Evolutionary conservation across 2,888 invertebrate genomes (phyloP).

Genomic region (Drosophila dives): DNA sequence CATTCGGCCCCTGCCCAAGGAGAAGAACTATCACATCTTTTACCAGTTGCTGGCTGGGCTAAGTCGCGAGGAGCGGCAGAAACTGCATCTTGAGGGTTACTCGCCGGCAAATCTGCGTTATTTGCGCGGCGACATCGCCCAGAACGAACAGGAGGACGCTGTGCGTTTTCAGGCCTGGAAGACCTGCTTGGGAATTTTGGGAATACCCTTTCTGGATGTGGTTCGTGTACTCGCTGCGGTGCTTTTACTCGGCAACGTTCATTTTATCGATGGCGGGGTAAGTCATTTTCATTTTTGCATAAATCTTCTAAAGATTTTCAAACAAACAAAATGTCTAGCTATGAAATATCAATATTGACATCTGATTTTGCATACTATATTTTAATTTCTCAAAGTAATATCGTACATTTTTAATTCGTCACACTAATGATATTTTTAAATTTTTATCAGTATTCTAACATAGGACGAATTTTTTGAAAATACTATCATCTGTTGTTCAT

Average conservation of each 20-base stretch:
- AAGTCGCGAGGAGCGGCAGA: conserved; percentile 92
- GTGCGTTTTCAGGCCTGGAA: conserved; percentile 96
- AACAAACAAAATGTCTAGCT: background rate
- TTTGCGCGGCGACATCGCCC: conserved; percentile 90
- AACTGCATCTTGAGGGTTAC: conserved; percentile 94
- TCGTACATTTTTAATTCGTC: no score
- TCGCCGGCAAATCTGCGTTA: conserved; percentile 93
- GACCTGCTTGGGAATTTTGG: conserved; percentile 94
- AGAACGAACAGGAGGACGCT: conserved; percentile 90
- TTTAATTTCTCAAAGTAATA: background rate
- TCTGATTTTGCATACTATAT: background rate
- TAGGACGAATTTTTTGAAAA: no score
- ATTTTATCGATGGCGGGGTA: conserved; percentile 91
- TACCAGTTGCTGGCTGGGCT: conserved; percentile 97
- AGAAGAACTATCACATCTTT: conserved; percentile 98
- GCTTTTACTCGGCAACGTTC: conserved; percentile 95
- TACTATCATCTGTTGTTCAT: no score
- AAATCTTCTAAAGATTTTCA: background rate
- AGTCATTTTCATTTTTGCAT: conserved; percentile 36
- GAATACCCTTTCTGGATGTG: conserved; percentile 97
- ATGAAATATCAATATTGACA: background rate
- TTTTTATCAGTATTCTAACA: no score
- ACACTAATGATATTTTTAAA: no score
- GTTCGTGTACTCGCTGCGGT: conserved; percentile 96
- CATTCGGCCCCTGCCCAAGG: conserved; percentile 92